Percentiles rank a stretch among this genome's conserved stretches.
Conservation (phyloP, 2,888 invertebrate genomes). For the Polymixis lichenea region DNA sequence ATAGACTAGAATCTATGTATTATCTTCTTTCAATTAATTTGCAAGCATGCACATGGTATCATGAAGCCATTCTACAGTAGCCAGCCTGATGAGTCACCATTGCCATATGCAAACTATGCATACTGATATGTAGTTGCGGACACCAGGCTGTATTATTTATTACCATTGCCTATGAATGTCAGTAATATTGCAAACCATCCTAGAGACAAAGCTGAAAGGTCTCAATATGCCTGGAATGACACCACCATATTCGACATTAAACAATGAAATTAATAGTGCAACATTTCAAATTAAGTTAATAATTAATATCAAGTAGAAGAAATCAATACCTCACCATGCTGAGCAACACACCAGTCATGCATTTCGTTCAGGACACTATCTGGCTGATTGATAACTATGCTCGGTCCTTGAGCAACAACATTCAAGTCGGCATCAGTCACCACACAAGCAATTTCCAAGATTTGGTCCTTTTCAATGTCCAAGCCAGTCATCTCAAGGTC, state of each 20-base stretch:
- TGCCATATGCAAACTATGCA: too few relatives aligned
- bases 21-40: neutral
- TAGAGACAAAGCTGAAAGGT: neutral
- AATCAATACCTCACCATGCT: slow-evolving; percentile 93
- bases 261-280: neutral
- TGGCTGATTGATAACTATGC: slow-evolving; percentile 95
- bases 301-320: slow-evolving; percentile 27
- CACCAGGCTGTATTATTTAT: too few relatives aligned
- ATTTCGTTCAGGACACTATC: slow-evolving; percentile 93
- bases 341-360: slow-evolving; percentile 95
- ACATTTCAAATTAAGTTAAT: neutral
- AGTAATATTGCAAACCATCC: neutral
- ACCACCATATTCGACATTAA: neutral
- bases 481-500: slow-evolving; percentile 98
- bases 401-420: slow-evolving; percentile 93
- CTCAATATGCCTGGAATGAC: neutral
- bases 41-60: too few relatives aligned
- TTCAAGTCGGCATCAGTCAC: slow-evolving; percentile 96
- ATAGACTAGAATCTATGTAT: neutral
- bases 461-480: slow-evolving; percentile 93
- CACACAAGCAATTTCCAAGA: slow-evolving; percentile 97
- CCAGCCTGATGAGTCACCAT: neutral
- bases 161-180: neutral
- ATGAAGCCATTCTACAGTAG: neutral
- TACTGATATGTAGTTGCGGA: too few relatives aligned